Evolutionary conservation across 1,140 invertebrate species (phyloP).

Genomic region (Trichoplusia ni): DNA sequence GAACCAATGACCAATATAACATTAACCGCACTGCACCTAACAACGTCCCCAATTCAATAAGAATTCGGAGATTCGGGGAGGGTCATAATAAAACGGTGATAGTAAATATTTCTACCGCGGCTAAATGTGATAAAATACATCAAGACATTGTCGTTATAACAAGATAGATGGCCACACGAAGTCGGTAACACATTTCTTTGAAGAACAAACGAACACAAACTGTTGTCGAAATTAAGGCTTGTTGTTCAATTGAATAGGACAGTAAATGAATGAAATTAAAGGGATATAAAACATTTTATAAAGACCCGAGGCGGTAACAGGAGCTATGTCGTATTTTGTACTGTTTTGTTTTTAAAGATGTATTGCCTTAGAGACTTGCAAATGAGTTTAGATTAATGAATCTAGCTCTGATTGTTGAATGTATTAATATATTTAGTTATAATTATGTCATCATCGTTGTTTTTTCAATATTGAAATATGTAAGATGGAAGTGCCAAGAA

Average conservation of each 20-base stretch:
- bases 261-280: slow-evolving; percentile 36
- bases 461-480: no score
- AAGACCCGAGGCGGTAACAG: slow-evolving; percentile 3
- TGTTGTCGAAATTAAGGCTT: slow-evolving; percentile 49
- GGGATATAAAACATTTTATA: slow-evolving; percentile 32
- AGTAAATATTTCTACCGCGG: slow-evolving; percentile 72
- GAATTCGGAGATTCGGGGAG: slow-evolving; percentile 23
- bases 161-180: slow-evolving; percentile 69
- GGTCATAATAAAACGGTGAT: slow-evolving; percentile 51
- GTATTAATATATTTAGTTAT: slow-evolving; percentile 8
- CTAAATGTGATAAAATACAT: slow-evolving; percentile 79
- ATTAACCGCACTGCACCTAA: slow-evolving; percentile 43
- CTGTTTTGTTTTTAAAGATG: slow-evolving; percentile 6
- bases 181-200: slow-evolving; percentile 69
- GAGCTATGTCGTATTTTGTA: slow-evolving; percentile 3
- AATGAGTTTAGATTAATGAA: slow-evolving; percentile 24
- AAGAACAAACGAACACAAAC: slow-evolving; percentile 54
- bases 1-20: slow-evolving; percentile 47
- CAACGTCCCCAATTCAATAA: slow-evolving; percentile 2
- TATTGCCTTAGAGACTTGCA: slow-evolving; percentile 10
- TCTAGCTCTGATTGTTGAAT: slow-evolving; percentile 12
- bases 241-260: slow-evolving; percentile 54
- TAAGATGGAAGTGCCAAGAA: background rate
- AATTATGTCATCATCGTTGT: background rate
- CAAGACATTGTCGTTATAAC: slow-evolving; percentile 76